These are phyloP conservation scores for Augiades crinisus DNA, from an alignment of 2,888 invertebrate genomes.

Conservation along the genomic window DNA sequence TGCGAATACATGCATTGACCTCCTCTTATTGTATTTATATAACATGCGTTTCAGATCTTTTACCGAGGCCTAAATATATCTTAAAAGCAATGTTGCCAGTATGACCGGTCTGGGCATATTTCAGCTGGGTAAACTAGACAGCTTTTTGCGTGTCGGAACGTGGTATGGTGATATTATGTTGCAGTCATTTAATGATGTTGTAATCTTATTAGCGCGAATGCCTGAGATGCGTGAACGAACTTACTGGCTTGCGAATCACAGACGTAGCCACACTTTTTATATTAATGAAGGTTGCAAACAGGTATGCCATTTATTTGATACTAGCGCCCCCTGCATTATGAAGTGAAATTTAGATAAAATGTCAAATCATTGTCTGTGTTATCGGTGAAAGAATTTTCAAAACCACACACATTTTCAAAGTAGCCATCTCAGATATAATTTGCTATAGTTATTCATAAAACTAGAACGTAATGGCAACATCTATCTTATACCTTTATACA, in stretches of 20 bases:
- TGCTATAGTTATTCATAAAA: too few species aligned
- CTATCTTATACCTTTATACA: too few species aligned
- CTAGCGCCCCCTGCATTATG: too few species aligned
- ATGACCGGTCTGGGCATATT: constrained; percentile 2
- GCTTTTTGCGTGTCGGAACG: background rate
- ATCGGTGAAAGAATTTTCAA: too few species aligned
- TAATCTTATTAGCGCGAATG: constrained; percentile 12
- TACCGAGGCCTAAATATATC: background rate
- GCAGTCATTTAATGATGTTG: constrained; percentile 14
- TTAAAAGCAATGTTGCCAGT: background rate
- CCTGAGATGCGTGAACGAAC: background rate
- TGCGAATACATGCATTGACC: background rate
- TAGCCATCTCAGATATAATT: too few species aligned
- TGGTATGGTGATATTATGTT: constrained; percentile 11
- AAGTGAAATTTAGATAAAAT: too few species aligned
- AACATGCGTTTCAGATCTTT: background rate
- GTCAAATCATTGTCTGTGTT: too few species aligned
- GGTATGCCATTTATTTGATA: background rate
- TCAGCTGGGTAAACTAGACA: background rate
- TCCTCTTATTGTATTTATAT: background rate
- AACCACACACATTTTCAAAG: too few species aligned
- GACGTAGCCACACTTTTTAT: too few species aligned
- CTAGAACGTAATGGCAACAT: too few species aligned
- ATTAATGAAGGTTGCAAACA: background rate
- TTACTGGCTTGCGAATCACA: too few species aligned